Evolutionary conservation across 2,113 vertebrate species (phyloP).

Genomic region (Grammomys surdaster): DNA sequence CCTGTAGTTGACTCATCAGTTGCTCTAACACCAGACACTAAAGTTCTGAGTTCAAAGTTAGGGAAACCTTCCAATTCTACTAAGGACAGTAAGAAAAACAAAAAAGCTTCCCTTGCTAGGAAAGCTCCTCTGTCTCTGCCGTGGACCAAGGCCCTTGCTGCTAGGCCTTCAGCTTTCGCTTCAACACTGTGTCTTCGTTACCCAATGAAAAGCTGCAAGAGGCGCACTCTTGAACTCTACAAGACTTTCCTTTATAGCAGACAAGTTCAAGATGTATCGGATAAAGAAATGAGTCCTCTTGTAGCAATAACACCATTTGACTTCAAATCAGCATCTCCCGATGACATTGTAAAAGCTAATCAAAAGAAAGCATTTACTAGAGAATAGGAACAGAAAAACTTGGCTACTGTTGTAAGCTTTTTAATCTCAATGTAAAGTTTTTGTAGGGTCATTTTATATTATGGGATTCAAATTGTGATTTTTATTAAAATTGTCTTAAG

Average conservation of each 20-base stretch:
- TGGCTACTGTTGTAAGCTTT: constrained; percentile 67
- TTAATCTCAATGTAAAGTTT: constrained; percentile 71
- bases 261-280: constrained; percentile 87
- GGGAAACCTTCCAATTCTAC: constrained; percentile 70
- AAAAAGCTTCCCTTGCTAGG: constrained; percentile 75
- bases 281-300: constrained; percentile 86
- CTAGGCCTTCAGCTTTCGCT: constrained; percentile 95
- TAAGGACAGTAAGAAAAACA: constrained; percentile 81
- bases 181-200: constrained; percentile 91
- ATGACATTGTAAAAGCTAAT: constrained; percentile 95
- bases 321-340: constrained; percentile 96
- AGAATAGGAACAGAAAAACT: constrained; percentile 80
- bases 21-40: constrained; percentile 70
- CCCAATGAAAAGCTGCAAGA: constrained; percentile 83
- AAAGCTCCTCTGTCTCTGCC: constrained; percentile 81
- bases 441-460: constrained; percentile 74
- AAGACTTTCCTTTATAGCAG: constrained; percentile 88
- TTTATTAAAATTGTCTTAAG: constrained; percentile 79
- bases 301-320: constrained; percentile 91
- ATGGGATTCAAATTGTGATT: constrained; percentile 77
- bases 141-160: constrained; percentile 87
- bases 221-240: constrained; percentile 76
- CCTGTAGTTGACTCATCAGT: constrained; percentile 71
- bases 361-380: constrained; percentile 95
- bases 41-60: constrained; percentile 80